Conservation (phyloP, 2,888 invertebrate genomes). For the Busseola fusca region DNA sequence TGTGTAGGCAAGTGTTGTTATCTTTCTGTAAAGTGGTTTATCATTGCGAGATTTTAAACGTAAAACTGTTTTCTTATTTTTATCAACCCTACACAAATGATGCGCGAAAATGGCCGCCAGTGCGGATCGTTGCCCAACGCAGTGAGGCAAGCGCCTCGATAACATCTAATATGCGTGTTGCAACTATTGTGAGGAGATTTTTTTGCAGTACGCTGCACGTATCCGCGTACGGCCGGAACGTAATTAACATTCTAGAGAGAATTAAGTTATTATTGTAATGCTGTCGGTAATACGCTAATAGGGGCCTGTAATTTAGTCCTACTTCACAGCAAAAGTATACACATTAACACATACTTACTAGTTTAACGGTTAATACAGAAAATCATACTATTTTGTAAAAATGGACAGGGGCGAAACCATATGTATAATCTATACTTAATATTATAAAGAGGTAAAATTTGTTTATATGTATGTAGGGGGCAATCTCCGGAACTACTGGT, state of each 20-base stretch:
- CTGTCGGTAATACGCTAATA: background rate
- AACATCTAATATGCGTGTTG: slow-evolving; percentile 65
- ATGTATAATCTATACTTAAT: too few relatives aligned
- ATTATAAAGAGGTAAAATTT: too few relatives aligned
- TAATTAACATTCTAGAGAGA: slow-evolving; percentile 42
- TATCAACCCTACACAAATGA: slow-evolving; percentile 53
- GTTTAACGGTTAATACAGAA: background rate
- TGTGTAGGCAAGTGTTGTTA: background rate
- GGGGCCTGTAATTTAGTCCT: background rate
- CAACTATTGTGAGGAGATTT: slow-evolving; percentile 59
- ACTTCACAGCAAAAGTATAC: background rate
- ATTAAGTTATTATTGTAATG: slow-evolving; percentile 3
- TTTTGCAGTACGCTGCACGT: slow-evolving; percentile 53
- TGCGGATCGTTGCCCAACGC: slow-evolving; percentile 61
- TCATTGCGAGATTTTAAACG: background rate
- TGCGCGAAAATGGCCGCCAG: slow-evolving; percentile 54
- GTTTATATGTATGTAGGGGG: too few relatives aligned
- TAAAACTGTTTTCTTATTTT: background rate
- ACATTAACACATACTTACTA: background rate
- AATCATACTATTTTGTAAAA: background rate
- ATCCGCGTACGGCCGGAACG: slow-evolving; percentile 48
- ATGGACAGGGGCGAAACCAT: background rate
- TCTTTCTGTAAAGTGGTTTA: background rate
- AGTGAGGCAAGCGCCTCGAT: slow-evolving; percentile 60
- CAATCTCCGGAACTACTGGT: too few relatives aligned